A percentile compares a stretch with the other conserved stretches of the same genome.
Evolutionary conservation across 2,113 vertebrate species (phyloP).

Genomic region (Marmota monax): DNA sequence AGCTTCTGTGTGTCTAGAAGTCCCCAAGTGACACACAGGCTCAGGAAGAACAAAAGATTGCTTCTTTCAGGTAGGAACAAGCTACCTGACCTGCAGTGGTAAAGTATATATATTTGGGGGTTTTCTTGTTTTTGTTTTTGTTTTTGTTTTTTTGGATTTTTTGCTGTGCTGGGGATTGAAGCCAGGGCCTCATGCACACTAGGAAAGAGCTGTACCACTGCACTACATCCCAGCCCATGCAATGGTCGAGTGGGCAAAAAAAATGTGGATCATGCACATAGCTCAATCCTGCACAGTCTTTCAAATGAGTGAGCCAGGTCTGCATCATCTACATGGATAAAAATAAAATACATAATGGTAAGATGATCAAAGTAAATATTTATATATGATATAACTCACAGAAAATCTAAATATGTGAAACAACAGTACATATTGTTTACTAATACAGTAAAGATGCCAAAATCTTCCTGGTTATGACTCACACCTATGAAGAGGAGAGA

Average conservation of each 20-base stretch:
- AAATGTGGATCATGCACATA: not conserved
- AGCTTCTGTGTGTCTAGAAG: not conserved
- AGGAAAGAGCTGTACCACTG: no score
- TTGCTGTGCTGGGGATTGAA: no score
- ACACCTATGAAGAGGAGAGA: not conserved
- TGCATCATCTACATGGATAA: not conserved
- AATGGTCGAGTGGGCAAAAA: not conserved
- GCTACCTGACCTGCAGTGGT: not conserved
- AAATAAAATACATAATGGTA: not conserved
- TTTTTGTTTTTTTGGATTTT: no score
- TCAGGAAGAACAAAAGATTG: not conserved
- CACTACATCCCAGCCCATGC: no score
- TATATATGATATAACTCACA: not conserved
- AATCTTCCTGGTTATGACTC: not conserved
- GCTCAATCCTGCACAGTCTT: not conserved
- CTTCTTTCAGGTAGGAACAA: slow-evolving; percentile 16
- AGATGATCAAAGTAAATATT: not conserved
- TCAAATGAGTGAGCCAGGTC: not conserved
- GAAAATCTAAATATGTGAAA: not conserved
- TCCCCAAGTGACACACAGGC: not conserved
- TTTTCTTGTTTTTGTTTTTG: no score
- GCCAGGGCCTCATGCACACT: no score
- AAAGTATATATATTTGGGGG: no score
- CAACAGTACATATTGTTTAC: not conserved
- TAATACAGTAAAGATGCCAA: not conserved